Base-by-base conservation (phyloP, 2,888 invertebrate genomes). In the Pseudolycoriella hygida region DNA sequence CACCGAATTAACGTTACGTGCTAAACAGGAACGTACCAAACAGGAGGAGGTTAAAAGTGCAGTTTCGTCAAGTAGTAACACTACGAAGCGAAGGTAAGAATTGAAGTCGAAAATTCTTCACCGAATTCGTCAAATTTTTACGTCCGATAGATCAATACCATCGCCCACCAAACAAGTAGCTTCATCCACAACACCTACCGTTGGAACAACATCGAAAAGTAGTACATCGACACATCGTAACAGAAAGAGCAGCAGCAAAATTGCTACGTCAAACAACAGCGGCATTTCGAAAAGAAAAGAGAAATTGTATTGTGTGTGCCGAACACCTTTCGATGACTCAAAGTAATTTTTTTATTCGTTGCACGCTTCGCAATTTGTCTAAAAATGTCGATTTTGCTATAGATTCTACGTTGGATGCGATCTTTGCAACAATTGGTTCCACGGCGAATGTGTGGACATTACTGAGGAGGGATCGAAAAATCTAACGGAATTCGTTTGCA, bases 381-480 rank as follows among this genome's bases (percentile, higher is more conserved):
- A 11, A n/a, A 11, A 11, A 37, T n/a, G 14, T n/a, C 37, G 4
- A 37, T 37, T 37, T 37, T 37, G 5, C n/a, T 37, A 30, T 47
- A 88, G 87, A 62, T 96, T 96, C 65, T 97, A 96, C 66, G 89
- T 98, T 52, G 93, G 92, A 48, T 98, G 98, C 67, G 94, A 96
- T 67, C 71, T 90, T 57, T 98, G 97, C 65, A 88, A 87, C 58
- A 93, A 94, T 65, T 97, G 97, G 96, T 97, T 92, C 73, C 98
- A 98, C 61, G 94, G 94, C 1, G 85, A 86, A 54, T 98, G 98
- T 62, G 92, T 97, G 11, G 86, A 84, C 40, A 86, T 97, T 48
- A 86, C 87, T 0, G 92, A 94, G 64, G 82, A 85, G 60, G 83
- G 84, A 71, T 90, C 92, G 50, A 85, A 87, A 62, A 76, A 77